Evolutionary conservation across 2,797 vertebrate species (phyloP).

Genomic region (Anisognathus igniventris): DNA sequence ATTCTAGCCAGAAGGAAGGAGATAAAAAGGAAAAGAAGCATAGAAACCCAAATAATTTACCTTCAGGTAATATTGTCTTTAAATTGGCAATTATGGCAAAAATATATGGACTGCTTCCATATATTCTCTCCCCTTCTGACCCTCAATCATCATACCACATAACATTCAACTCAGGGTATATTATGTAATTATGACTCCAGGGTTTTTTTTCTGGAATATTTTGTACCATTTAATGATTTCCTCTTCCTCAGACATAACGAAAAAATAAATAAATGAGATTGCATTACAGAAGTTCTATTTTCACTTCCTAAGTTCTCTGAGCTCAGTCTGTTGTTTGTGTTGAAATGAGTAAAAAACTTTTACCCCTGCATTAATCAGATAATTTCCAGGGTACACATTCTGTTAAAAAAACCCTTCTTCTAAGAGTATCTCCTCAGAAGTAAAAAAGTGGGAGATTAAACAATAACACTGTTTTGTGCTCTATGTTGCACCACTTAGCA

Average conservation of each 20-base stretch:
- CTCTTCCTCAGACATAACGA: background rate
- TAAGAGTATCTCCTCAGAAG: background rate
- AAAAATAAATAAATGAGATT: background rate
- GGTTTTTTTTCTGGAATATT: background rate
- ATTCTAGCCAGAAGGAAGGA: background rate
- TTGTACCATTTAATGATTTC: background rate
- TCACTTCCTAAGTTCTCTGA: background rate
- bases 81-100: background rate
- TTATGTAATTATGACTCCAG: background rate
- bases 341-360: background rate
- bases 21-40: background rate
- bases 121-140: background rate
- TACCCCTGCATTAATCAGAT: background rate
- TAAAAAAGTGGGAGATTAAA: background rate
- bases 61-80: background rate
- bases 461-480: background rate
- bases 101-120: background rate
- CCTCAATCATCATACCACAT: background rate
- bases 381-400: background rate
- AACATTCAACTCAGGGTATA: background rate
- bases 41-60: background rate
- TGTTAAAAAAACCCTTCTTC: background rate
- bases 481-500: background rate
- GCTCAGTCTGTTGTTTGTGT: background rate
- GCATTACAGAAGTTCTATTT: background rate